Evolutionary conservation across 1,140 invertebrate genomes (phyloP), one percentile per base, ranked within the genome.

Genomic region (Pomacea maculata): DNA sequence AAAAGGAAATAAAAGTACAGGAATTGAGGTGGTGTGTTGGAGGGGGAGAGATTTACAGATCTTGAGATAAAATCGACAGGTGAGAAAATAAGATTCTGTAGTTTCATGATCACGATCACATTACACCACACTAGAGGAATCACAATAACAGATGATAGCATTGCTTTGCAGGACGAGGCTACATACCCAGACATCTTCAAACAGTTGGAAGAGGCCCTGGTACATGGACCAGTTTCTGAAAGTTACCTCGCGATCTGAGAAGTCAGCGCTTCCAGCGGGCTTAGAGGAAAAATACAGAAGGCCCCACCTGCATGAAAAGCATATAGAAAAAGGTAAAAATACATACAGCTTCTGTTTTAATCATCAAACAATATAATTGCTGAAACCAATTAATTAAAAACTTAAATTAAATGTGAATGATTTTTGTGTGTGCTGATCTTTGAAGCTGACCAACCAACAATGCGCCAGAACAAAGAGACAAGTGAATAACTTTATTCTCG

Each of bases 141-240:
- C 34, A 45, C 34, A 45, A 0, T 45, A 45, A 45, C 34, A 45
- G 34, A 45, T 45, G 34, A 0, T 1, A 45, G 0, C 34, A 45
- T 6, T 45, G 34, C 34, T 2, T 6, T 6, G 34, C 34, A 45
- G 34, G 34, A 45, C 6, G 34, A 45, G 34, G 34, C 34, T 10
- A 7, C 15, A 21, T 79, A 82, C 81, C 73, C 79, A 63, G 55
- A 75, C 45, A 14, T 57, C 74, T 34, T 82, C 76, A 61, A 80
- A 82, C 64, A 82, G 25, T 45, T 82, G 72, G 29, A 82, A 82
- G 11, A 82, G 67, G 14, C 77, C 81, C 34, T 82, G 55, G 78
- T 82, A 82, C 21, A 73, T 75, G 19, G 55, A 15, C 81, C 81
- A 80, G 29, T 63, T 65, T 4, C 67, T 72, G 55, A 75, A 79